phyloP scores from a whole-genome alignment of 1,140 invertebrate genomes.

The Pseudomyrmex sp. region DNA sequence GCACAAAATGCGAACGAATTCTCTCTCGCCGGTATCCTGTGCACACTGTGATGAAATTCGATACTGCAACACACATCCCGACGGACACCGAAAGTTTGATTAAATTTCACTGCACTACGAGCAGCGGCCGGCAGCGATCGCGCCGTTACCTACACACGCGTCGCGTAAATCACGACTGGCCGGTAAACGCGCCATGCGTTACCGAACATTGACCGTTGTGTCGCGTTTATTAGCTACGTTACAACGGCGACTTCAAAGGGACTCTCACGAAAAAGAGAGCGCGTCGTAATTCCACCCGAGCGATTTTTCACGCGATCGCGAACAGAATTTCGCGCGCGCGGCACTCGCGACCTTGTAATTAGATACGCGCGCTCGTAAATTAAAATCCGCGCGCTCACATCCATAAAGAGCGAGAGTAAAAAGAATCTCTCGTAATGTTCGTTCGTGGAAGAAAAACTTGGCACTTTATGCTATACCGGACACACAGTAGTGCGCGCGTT shows the following conservation, averaged over 20 bases:
- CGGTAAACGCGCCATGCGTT: constrained; percentile 18
- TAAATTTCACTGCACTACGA: constrained; percentile 61
- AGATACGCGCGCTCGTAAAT: constrained; percentile 39
- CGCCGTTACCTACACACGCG: constrained; percentile 4
- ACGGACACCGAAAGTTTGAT: constrained; percentile 66
- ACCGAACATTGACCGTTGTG: constrained; percentile 31
- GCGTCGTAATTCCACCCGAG: constrained; percentile 11
- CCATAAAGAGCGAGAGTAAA: not conserved
- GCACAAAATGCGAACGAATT: constrained; percentile 32
- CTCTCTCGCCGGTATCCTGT: constrained; percentile 1
- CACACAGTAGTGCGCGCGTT: not conserved
- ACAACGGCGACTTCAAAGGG: constrained; percentile 28
- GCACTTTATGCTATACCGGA: no score
- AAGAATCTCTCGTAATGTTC: constrained; percentile 3
- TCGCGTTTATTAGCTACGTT: constrained; percentile 34
- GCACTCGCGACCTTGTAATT: constrained; percentile 30
- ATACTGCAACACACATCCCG: constrained; percentile 52
- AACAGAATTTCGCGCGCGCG: not conserved
- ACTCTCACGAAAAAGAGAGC: not conserved
- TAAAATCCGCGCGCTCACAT: constrained; percentile 39
- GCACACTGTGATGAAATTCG: constrained; percentile 43
- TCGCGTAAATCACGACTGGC: constrained; percentile 48
- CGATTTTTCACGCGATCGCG: constrained; percentile 27
- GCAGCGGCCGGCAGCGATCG: not conserved
- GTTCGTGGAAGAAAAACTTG: no score